Base-by-base conservation (phyloP, 2,113 vertebrate genomes). In the Ginglymostoma cirratum region DNA sequence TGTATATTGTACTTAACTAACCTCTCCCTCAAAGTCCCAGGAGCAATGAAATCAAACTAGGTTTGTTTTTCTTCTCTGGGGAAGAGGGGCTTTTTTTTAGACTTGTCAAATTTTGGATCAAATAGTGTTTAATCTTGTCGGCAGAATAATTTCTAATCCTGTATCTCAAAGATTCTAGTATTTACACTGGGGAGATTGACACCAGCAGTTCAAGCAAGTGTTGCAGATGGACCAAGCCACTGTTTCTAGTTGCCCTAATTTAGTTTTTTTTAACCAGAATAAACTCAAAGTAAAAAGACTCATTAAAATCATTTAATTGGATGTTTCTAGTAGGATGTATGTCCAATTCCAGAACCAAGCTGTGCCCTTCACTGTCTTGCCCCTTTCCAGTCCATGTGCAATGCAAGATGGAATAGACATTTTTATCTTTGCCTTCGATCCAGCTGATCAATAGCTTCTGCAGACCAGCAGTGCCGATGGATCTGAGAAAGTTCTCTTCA, bases 1-100 rank as follows among this genome's bases (percentile, higher is more conserved):
- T 87, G 27, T 95, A 95, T 72, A 30, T 17, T 3, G 3, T 95
- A 95, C 23, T 52, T 95, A 61, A 95, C 94, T 76, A 72, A 48
- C 94, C 42, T 45, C 42, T 48, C 45, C 48, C 24, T 69, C 94
- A 52, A 52, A 95, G 10, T 17, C 65, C n/a, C 21, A 93, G 61
- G 66, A n/a, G 61, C 65, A 93, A n/a, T 42, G 61, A 66, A 93
- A 93, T 93, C 61, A 93, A 89, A 94, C 67, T 15, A 95, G 4
- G 67, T 72, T 95, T 61, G 30, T 4, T 95, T 93, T 76, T 76
- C 72, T 95, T 45, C 67, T 72, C 24, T 5, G 69, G 42, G 93
- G 69, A 34, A 17, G 24, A 45, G 67, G 66, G 27, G 24, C 92
- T 2, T 30, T n/a, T 45, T 95, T 76, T 48, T 30, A 69, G 48